Evolutionary conservation across 2,113 vertebrate species (phyloP), one percentile per base, ranked within the genome.

Genomic region (Notarius quadriscutis): DNA sequence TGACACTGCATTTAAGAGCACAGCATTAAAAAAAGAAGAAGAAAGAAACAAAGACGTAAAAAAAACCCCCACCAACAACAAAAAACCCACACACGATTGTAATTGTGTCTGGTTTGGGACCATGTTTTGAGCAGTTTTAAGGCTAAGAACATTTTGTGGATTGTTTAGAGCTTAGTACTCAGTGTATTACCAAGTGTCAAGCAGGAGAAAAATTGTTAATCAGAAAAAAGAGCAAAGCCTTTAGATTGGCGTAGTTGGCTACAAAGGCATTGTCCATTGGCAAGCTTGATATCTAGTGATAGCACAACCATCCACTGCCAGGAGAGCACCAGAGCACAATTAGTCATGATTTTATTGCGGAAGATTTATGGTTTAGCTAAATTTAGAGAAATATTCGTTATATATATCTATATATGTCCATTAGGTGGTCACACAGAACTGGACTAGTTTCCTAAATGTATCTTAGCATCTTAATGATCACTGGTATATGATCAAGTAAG

Each of bases 1-100:
- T 90, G 90, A 88, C 87, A 85, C 83, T 34, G 53, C 48, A 69
- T 88, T 87, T 86, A 83, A 72, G 77, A 90, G 88, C 86, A 89
- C 84, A 86, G 50, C 50, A 1, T 48, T 48, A 20, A 25, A 90
- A 57, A 41, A 77, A 74, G 63, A 57, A 53, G 82, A 71, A 72
- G 41, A 74, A 53, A 53, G 3, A 72, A 41, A 48, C 69, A 71
- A 11, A 30, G 34, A 72, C 10, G 69, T 63, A 30, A 80, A 74
- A 62, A 17, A 50, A 30, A 30, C 30, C 30, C 86, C 30, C 86
- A 48, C 34, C 58, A 84, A 90, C 18, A 67, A 58, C 22, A 78
- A 7, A n/a, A 6, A 25, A 41, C 41, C 41, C 41, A 41, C 41
- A 41, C 41, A 41, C 4, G 3, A 53, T 30, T 12, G 6, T 22